Percentiles rank a stretch among this genome's conserved stretches.
Conservation (phyloP, 2,113 vertebrate species). For the Lates calcarifer region DNA sequence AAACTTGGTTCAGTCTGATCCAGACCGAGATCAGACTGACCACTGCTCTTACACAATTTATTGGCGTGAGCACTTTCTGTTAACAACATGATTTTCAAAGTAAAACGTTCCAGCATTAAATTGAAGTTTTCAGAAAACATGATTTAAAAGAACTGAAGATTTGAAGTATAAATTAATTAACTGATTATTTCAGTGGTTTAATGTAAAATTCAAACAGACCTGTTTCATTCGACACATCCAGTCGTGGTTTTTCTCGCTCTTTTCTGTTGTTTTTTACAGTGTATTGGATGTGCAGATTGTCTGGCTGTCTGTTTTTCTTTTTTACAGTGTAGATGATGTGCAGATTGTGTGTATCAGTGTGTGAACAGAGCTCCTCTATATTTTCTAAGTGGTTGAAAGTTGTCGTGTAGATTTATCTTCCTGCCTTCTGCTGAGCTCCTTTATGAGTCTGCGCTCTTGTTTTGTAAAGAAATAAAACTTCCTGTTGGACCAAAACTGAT, state of each 20-base stretch:
- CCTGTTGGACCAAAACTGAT: conserved; percentile 4
- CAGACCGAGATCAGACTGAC: too few relatives aligned
- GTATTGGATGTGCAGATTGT: not conserved
- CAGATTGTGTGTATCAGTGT: conserved; percentile 38
- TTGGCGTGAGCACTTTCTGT: too few relatives aligned
- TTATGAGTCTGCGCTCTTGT: conserved; percentile 38
- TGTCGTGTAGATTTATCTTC: conserved; percentile 42
- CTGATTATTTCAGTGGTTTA: not conserved
- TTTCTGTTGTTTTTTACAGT: not conserved
- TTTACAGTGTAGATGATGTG: conserved; percentile 39
- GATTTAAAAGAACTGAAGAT: not conserved
- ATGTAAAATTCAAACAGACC: not conserved
- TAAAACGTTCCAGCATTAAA: not conserved
- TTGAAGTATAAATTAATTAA: not conserved
- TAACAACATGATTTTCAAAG: conserved; percentile 15
- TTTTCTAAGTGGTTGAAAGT: conserved; percentile 62
- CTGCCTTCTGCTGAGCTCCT: conserved; percentile 53
- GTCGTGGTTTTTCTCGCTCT: conserved; percentile 16
- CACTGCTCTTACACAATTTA: too few relatives aligned
- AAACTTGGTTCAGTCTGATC: too few relatives aligned
- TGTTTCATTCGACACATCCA: not conserved
- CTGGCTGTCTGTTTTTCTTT: conserved; percentile 2
- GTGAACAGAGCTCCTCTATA: conserved; percentile 59
- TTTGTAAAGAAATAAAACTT: conserved; percentile 66
- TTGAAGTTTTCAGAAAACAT: not conserved